Evolutionary conservation across 1,140 invertebrate genomes (phyloP).

Genomic region (Aphidius gifuensis): DNA sequence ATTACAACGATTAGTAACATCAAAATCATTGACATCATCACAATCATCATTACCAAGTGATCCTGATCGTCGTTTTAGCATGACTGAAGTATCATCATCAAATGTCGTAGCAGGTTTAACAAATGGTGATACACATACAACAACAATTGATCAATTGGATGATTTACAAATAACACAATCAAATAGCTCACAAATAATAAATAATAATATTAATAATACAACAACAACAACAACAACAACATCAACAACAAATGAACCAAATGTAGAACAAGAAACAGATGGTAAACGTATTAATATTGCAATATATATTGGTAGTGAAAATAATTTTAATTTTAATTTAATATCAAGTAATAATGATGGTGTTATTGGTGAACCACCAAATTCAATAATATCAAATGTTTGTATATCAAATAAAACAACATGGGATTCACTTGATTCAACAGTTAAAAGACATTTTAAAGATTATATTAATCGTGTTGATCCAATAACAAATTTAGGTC

Average conservation of each 20-base stretch:
- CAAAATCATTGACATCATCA: constrained; percentile 76
- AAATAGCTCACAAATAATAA: background rate
- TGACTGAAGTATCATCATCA: constrained; percentile 55
- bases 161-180: constrained; percentile 56
- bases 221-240: constrained; percentile 41
- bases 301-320: constrained; percentile 78
- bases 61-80: constrained; percentile 60
- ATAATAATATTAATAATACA: too few species aligned
- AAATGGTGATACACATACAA: constrained; percentile 43
- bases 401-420: constrained; percentile 89
- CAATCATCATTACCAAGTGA: constrained; percentile 68
- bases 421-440: constrained; percentile 91
- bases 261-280: constrained; percentile 69
- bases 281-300: constrained; percentile 82
- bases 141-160: constrained; percentile 51
- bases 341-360: constrained; percentile 42
- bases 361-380: constrained; percentile 59
- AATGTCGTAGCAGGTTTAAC: constrained; percentile 44
- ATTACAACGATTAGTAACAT: constrained; percentile 81
- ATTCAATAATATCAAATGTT: constrained; percentile 78
- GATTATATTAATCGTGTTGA: constrained; percentile 92
- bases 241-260: constrained; percentile 55
- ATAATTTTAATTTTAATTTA: constrained; percentile 64
- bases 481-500: constrained; percentile 84
- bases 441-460: constrained; percentile 88